Conservation (phyloP, 2,113 vertebrate species). For the Chrysemys picta region DNA sequence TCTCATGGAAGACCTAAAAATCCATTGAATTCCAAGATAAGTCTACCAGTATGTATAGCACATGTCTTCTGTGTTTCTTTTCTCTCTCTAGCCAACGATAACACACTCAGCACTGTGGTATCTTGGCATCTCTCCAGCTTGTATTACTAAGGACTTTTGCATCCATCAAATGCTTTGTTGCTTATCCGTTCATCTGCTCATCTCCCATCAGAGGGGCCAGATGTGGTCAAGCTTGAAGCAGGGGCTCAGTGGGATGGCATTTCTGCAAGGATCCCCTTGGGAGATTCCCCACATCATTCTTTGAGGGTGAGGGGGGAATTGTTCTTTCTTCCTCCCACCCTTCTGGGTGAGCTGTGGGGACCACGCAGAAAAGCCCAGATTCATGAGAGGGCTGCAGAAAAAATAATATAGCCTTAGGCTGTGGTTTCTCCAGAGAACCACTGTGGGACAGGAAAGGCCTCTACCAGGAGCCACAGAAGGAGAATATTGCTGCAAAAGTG, state of each 20-base stretch:
- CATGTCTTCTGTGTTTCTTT: not conserved
- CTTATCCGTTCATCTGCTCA: not conserved
- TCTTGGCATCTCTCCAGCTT: fast-evolving
- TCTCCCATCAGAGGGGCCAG: not conserved
- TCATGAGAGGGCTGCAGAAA: not conserved
- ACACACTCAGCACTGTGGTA: not conserved
- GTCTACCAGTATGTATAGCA: not conserved
- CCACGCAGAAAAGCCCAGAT: not conserved
- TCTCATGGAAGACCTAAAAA: not conserved
- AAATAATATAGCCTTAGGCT: not conserved
- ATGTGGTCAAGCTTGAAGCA: not conserved
- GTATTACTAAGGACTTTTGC: constrained; percentile 11
- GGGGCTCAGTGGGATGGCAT: not conserved
- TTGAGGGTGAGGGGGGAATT: not conserved
- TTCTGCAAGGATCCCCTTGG: not conserved
- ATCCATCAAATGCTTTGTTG: not conserved
- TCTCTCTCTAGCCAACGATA: not conserved
- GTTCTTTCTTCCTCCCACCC: not conserved
- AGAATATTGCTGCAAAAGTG: not conserved
- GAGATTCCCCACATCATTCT: not conserved
- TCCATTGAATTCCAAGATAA: not conserved
- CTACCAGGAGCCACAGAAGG: not conserved
- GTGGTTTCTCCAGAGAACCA: not conserved
- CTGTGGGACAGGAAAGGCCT: not conserved
- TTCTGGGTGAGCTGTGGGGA: not conserved